phyloP scores from a whole-genome alignment of 1,140 invertebrate genomes.

The Drosophila nikananu region DNA sequence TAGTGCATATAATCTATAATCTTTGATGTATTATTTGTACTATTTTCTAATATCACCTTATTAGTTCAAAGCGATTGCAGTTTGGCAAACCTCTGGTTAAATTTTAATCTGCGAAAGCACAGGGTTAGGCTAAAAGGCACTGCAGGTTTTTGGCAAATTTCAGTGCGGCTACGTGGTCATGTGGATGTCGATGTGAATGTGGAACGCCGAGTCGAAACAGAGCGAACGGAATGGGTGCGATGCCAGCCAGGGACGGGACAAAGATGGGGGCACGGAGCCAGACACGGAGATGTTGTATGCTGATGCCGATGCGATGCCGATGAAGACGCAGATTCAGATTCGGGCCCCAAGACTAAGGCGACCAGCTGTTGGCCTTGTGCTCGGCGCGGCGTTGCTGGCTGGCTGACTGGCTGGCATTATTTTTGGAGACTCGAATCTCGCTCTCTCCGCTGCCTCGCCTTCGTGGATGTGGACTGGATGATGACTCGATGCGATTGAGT shows the following conservation, averaged over 20 bases:
- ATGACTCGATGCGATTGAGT: slow-evolving; percentile 54
- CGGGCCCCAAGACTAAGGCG: slow-evolving; percentile 39
- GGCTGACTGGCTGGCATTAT: slow-evolving; percentile 31
- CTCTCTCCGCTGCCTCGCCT: slow-evolving; percentile 33
- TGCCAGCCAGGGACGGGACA: slow-evolving; percentile 34
- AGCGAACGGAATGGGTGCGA: slow-evolving; percentile 49
- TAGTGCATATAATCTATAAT: no score
- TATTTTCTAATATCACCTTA: no score
- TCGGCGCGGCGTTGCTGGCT: slow-evolving; percentile 28
- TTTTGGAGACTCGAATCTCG: slow-evolving; percentile 39
- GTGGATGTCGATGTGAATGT: slow-evolving; percentile 45
- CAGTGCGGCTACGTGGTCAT: slow-evolving; percentile 31
- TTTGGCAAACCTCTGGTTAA: slow-evolving; percentile 5
- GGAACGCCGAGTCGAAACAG: slow-evolving; percentile 47
- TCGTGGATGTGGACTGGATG: slow-evolving; percentile 30
- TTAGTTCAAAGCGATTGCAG: background rate
- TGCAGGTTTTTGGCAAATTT: slow-evolving; percentile 36
- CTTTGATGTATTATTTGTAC: no score
- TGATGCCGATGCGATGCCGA: slow-evolving; percentile 41
- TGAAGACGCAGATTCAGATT: slow-evolving; percentile 50
- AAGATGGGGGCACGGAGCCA: slow-evolving; percentile 17
- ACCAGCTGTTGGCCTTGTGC: slow-evolving; percentile 55
- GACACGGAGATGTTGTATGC: slow-evolving; percentile 35
- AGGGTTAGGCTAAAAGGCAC: slow-evolving; percentile 7
- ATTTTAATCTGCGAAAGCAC: background rate